Percentiles rank a stretch among this genome's conserved stretches.
These are phyloP conservation scores for Hydroisotoma schaefferi DNA, from an alignment of 2,888 invertebrate species.

Conservation along the genomic window DNA sequence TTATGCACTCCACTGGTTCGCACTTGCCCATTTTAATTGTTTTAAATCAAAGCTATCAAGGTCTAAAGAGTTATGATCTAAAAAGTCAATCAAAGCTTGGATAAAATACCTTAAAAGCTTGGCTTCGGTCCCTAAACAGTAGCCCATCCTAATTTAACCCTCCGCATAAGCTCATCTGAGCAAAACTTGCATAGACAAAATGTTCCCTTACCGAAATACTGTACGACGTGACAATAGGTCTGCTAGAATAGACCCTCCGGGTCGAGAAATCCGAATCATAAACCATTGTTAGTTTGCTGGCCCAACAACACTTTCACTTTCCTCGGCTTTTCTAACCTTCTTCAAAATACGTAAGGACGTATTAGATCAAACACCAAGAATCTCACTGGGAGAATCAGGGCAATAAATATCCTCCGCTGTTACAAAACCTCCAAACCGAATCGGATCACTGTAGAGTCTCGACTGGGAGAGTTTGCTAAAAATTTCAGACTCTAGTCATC, in stretches of 20 bases:
- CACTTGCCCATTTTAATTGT: no score
- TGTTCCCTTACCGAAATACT: constrained; percentile 42
- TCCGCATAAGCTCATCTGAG: neutral
- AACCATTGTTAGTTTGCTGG: constrained; percentile 32
- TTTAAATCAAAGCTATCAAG: neutral
- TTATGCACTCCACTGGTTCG: no score
- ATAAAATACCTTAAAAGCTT: neutral
- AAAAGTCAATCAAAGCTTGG: neutral
- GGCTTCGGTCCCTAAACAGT: neutral
- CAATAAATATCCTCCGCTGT: neutral
- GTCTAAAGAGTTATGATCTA: neutral
- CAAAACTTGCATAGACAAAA: constrained; percentile 1
- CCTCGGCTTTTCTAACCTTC: no score
- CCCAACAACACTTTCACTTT: neutral
- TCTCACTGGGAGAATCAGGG: neutral
- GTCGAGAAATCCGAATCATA: constrained; percentile 37
- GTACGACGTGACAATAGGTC: constrained; percentile 36
- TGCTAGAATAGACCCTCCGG: constrained; percentile 39
- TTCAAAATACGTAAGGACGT: neutral
- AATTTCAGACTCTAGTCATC: neutral
- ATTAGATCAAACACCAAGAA: neutral
- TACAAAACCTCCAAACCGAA: constrained; percentile 1
- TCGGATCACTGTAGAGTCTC: constrained; percentile 11
- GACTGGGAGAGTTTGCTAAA: constrained; percentile 2
- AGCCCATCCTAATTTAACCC: neutral